Percentiles rank a stretch among this genome's conserved stretches.
Conservation (phyloP, 2,113 vertebrate genomes). For the Acanthisitta chloris region DNA sequence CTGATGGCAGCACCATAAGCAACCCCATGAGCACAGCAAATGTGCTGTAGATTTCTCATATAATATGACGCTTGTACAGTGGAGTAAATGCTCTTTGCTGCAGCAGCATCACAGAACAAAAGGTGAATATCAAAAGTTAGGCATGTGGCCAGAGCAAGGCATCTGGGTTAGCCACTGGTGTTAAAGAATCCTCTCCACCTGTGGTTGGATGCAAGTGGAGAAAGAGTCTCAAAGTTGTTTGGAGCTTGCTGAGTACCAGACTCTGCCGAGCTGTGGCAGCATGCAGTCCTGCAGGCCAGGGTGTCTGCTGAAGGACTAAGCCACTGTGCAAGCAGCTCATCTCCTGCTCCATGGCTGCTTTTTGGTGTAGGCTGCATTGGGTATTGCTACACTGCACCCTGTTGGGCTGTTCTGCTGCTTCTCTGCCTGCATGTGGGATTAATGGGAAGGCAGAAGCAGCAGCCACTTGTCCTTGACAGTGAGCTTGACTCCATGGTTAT, state of each 20-base stretch:
- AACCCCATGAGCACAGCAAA: not conserved
- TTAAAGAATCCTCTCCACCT: not conserved
- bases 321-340: not conserved
- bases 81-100: not conserved
- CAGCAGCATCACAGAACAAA: not conserved
- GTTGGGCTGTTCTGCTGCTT: not conserved
- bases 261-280: not conserved
- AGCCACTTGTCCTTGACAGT: accelerated
- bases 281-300: not conserved
- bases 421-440: not conserved
- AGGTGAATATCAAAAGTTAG: not conserved
- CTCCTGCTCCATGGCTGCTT: not conserved
- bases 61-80: too few relatives aligned
- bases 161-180: not conserved
- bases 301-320: not conserved
- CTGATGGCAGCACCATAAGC: not conserved
- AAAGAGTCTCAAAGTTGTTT: accelerated
- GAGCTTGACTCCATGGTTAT: not conserved
- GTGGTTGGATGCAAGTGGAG: not conserved
- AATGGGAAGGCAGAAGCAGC: not conserved
- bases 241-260: not conserved
- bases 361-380: not conserved
- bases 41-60: accelerated
- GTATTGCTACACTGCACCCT: not conserved
- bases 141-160: not conserved